A percentile compares a stretch with the other conserved stretches of the same genome.
Evolutionary conservation across 92 coral and sea anemone species (phyloP).

Genomic region (Desmophyllum pertusum): DNA sequence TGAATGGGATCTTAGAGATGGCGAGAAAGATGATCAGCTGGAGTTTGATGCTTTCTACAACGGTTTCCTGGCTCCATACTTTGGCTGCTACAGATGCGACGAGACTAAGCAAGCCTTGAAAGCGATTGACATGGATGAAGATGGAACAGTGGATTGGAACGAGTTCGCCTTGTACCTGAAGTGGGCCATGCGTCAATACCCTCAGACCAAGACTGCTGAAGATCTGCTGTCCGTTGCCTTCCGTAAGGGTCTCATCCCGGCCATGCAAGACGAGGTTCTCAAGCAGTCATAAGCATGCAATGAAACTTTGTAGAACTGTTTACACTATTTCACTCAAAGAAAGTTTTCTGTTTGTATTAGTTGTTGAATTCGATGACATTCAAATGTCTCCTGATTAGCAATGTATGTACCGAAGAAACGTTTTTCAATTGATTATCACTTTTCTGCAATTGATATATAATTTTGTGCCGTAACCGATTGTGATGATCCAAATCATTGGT

Average conservation of each 20-base stretch:
- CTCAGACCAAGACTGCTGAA: conserved; percentile 61
- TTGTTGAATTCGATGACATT: no score
- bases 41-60: conserved; percentile 74
- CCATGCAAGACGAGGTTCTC: conserved; percentile 59
- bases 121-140: conserved; percentile 84
- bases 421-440: no score
- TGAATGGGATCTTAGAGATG: conserved; percentile 77
- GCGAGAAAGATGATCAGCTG: conserved; percentile 51
- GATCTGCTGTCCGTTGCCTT: conserved; percentile 65
- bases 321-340: no score
- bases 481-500: no score
- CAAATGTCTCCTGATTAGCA: no score
- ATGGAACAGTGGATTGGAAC: conserved; percentile 77
- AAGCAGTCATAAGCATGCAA: no score
- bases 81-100: conserved; percentile 77
- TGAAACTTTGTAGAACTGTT: no score
- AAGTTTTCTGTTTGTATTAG: no score
- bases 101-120: conserved; percentile 64
- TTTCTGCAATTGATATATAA: no score
- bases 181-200: conserved; percentile 82
- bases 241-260: conserved; percentile 60
- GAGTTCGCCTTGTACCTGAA: conserved; percentile 79
- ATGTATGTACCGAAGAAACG: no score
- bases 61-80: conserved; percentile 76
- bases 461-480: no score